phyloP scores from a whole-genome alignment of 2,113 vertebrate species.

The Chionis minor region DNA sequence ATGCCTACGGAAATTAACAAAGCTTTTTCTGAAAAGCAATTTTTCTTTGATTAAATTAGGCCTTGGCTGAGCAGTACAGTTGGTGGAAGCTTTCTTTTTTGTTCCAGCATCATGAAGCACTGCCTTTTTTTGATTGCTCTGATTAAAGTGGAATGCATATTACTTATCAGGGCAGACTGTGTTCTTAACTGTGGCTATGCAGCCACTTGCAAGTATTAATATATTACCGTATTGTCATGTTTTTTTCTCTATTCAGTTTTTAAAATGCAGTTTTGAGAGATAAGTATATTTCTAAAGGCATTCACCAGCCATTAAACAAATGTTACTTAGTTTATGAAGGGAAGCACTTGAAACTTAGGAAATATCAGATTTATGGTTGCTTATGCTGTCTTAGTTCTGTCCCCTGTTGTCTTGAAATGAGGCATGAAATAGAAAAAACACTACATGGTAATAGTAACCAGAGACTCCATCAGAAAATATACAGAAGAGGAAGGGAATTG shows the following conservation, averaged over 20 bases:
- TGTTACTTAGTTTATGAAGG: not conserved
- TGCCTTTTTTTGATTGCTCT: not conserved
- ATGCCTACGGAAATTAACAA: constrained; percentile 6
- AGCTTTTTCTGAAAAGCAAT: constrained; percentile 6
- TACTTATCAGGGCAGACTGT: not conserved
- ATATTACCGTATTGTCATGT: not conserved
- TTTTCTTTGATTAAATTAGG: constrained; percentile 45
- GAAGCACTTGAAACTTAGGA: not conserved
- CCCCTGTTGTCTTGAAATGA: not conserved
- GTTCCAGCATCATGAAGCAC: not conserved
- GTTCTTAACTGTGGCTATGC: not conserved
- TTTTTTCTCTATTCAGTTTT: not conserved
- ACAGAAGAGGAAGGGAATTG: not conserved
- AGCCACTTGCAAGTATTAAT: not conserved
- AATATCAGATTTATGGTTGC: not conserved
- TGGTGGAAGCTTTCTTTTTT: not conserved
- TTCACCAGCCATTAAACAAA: not conserved
- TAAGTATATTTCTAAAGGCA: not conserved
- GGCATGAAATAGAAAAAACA: not conserved
- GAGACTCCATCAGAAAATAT: not conserved
- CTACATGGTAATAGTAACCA: not conserved
- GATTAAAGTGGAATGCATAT: constrained; percentile 1
- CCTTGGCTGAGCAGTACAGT: not conserved
- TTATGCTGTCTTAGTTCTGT: not conserved
- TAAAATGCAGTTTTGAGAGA: not conserved